Base-by-base conservation (phyloP, 2,888 invertebrate genomes). In the Agrochola circellaris region DNA sequence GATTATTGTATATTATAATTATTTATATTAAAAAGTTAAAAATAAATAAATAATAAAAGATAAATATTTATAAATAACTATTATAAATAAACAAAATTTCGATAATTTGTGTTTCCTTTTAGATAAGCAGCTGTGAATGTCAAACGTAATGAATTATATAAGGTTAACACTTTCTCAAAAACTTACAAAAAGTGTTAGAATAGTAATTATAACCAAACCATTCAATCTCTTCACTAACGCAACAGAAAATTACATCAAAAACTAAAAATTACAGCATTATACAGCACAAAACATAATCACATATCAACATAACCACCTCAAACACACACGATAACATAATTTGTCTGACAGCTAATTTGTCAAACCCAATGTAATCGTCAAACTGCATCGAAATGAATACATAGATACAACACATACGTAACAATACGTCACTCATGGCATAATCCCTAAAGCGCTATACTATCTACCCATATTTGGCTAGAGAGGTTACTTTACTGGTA, bases 361-460 rank as follows among this genome's bases (percentile, higher is more conserved):
- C 83, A 58, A 58, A 23, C 23, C 15, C 30, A 34, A 68, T 82
- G 66, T 62, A 34, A 48, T 17, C 38, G 26, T 75, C 75, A 67
- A 62, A 83, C 48, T 77, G 67, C 42, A 77, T 38, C 6, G 30
- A 34, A 62, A 67, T 77, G 15, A 45, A 67, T 58, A 78, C 64
- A 51, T 62, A 75, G 7, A 26, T n/a, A 34, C 13, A 48, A 42
- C 38, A 75, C 11, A 34, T 34, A 34, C 13, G 23, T 48, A 38
- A 76, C 76, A 79, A 48, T 76, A 64, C 20, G 23, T 23, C 34
- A 45, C 15, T 20, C 26, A 51, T 11, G 8, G 13, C 2, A 34
- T 77, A 77, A 83, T 79, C 79, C 83, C 42, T 42, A 68, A 77
- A 79, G 77, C 38, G 13, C 9, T n/a, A 34, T 45, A 1, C 20